phyloP scores from a whole-genome alignment of 1,140 invertebrate genomes.

The Drosophila yakuba region DNA sequence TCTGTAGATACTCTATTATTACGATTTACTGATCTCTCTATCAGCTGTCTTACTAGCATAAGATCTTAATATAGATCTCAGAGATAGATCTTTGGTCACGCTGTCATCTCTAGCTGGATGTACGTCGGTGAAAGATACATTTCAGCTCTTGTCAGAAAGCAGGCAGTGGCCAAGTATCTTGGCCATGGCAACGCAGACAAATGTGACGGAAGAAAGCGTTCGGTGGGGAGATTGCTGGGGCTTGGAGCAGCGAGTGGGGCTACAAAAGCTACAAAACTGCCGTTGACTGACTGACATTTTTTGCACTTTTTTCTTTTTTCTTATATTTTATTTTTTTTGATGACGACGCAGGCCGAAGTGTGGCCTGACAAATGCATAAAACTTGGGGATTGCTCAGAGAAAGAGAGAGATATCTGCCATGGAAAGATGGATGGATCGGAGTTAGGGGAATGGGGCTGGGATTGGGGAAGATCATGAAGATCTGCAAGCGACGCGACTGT shows the following conservation, averaged over 20 bases:
- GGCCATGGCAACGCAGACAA: conserved; percentile 72
- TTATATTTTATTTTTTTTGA: conserved; percentile 54
- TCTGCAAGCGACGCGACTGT: conserved; percentile 42
- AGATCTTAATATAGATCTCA: neutral
- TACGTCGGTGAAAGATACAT: conserved; percentile 77
- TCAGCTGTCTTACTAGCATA: no score
- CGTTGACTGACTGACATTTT: conserved; percentile 78
- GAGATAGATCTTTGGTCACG: conserved; percentile 13
- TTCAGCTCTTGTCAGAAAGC: conserved; percentile 80
- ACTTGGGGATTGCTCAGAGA: conserved; percentile 38
- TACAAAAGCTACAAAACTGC: conserved; percentile 15
- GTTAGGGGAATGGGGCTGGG: neutral
- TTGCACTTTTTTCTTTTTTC: conserved; percentile 28
- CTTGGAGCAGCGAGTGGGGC: conserved; percentile 1
- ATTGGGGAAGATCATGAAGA: conserved; percentile 51
- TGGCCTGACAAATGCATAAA: conserved; percentile 82
- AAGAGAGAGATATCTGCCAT: no score
- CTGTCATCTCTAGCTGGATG: conserved; percentile 38
- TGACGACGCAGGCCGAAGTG: conserved; percentile 62
- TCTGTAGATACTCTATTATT: no score
- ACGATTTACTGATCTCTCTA: no score
- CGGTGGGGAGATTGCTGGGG: conserved; percentile 8
- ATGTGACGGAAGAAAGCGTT: conserved; percentile 78
- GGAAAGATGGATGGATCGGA: neutral
- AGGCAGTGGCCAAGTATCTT: conserved; percentile 61